Evolutionary conservation across 2,888 invertebrate species (phyloP), one percentile per base, ranked within the genome.

Genomic region (Aphodius sticticus): DNA sequence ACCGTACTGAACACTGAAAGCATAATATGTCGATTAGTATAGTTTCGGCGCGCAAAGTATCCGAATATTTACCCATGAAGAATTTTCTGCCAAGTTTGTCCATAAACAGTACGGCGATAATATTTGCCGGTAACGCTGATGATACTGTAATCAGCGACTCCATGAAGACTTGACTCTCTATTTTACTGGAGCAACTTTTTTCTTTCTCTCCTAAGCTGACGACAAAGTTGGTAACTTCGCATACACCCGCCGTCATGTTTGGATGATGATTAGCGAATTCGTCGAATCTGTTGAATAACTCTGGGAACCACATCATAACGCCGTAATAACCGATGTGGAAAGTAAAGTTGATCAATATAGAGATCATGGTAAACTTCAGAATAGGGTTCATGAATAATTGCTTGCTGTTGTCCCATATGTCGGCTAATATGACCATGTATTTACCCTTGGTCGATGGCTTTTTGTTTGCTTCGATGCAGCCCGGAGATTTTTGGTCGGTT

Each of bases 301-400:
- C 97, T 0, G 97, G 97, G 90, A 97, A 97, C 98, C 98, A 98
- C 96, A 98, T 96, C 96, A 97, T 97, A 78, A 98, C 91, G 70
- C 97, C 97, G 88, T 98, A 98, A 89, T 97, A 98, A 79, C 96
- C 97, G 89, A 97, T 97, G 90, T 97, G 96, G 90, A 97, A 96
- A 84, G 97, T 96, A 88, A 97, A 96, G 88, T 97, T 97, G 87
- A 97, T 96, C 81, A 95, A 93, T 85, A 97, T 95, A 81, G 96
- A 96, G 88, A 96, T 95, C 84, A 93, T 85, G 70, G 96, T 96
- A 88, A 96, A 96, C 86, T 95, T 94, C 83, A 96, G 90, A 85
- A 96, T 96, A 83, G 96, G 96, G 83, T 94, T 93, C 81, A 93
- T 91, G 88, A 96, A 96, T 80, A 96, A 90, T 86, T 94, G 94